Base-by-base conservation (phyloP, 1,140 invertebrate genomes). In the Heliconius congener region DNA sequence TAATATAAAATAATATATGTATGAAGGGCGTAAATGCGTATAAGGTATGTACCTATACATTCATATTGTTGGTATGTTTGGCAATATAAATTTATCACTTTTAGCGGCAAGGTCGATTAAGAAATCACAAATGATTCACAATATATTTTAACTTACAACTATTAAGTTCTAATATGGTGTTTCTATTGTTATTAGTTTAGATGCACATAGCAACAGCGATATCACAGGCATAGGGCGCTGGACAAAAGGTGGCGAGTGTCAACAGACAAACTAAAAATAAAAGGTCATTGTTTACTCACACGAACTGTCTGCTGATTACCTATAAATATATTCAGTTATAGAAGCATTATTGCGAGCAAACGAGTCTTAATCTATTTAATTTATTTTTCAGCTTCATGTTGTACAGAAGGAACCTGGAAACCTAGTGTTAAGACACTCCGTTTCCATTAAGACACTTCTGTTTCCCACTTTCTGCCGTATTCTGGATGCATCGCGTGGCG, bases 151-250 rank as follows among this genome's bases (percentile, higher is more conserved):
- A 66, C 11, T 66, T 6, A 5, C 13, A 66, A 30, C 8, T 60
- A n/a, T 60, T 60, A 23, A 11, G 9, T 9, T 13, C n/a, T 66
- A 30, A 66, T 66, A 30, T 66, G 60, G 60, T 30, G 27, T 4
- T 16, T 66, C 11, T 66, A 66, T 66, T 66, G 27, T 66, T 66
- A 66, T 66, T 66, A 66, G 1, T 66, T 30, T 74, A 19, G 70
- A 79, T 85, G 84, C 89, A 89, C 89, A 86, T 91, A 87, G 89
- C 85, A 91, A 91, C 90, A 88, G 74, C 34, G 18, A 60, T 84
- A 84, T 87, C 86, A 76, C n/a, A 52, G 72, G 79, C 86, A 76
- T 23, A 52, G 72, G 80, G 71, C 74, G 46, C 74, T 82, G 73
- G 78, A 76, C 50, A 74, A 76, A 82, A 74, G 79, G 81, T 82